phyloP scores from a whole-genome alignment of 2,797 vertebrate genomes.

The Gadopsis marmoratus region DNA sequence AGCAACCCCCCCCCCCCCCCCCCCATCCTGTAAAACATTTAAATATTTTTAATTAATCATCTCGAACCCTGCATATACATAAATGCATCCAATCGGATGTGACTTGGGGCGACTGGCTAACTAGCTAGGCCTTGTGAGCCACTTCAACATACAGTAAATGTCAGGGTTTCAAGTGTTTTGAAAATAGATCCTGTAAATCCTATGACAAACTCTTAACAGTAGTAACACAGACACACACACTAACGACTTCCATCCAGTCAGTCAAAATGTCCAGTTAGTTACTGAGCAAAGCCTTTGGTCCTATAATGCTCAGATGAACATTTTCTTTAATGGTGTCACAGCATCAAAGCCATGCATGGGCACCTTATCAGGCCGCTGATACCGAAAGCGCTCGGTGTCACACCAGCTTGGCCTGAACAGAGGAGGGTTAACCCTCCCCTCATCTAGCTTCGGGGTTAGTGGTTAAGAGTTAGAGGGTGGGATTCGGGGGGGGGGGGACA shows the following conservation, averaged over 20 bases:
- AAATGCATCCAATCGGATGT: background rate
- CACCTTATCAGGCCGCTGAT: conserved; percentile 23
- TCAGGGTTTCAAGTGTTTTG: background rate
- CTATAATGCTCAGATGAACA: conserved; percentile 18
- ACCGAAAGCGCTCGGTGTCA: conserved; percentile 32
- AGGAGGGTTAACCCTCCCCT: conserved; percentile 32
- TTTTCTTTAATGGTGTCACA: conserved; percentile 36
- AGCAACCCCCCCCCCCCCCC: no score
- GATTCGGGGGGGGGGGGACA: conserved; percentile 4
- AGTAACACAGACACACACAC: conserved; percentile 21
- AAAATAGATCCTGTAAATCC: background rate
- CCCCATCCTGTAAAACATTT: background rate
- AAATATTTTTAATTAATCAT: background rate
- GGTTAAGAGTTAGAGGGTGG: conserved; percentile 57
- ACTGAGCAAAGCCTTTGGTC: conserved; percentile 28
- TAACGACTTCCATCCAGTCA: conserved; percentile 8
- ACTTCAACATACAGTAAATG: background rate
- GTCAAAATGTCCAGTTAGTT: conserved; percentile 43
- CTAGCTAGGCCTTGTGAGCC: accelerated
- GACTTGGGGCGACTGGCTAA: background rate
- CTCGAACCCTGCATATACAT: background rate
- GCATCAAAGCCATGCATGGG: conserved; percentile 67
- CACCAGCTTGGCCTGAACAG: conserved; percentile 21
- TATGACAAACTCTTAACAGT: conserved; percentile 14
- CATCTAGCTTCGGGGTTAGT: conserved; percentile 59